Conservation (phyloP, 2,113 vertebrate genomes). For the Rhinopomastus cyanomelas region DNA sequence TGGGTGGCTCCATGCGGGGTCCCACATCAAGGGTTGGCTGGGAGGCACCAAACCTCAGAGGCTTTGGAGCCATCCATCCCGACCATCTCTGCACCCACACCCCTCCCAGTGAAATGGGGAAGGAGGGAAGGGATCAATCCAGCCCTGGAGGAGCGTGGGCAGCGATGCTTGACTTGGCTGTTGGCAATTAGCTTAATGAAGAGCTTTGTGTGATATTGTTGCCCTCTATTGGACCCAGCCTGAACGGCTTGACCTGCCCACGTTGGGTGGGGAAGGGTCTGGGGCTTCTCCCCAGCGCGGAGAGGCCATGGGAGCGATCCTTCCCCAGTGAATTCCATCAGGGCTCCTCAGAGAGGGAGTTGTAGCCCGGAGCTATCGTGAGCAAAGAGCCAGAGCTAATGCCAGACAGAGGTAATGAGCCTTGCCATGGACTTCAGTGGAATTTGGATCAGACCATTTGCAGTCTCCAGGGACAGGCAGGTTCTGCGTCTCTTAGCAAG, state of each 20-base stretch:
- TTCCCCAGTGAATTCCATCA: neutral
- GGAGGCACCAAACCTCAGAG: neutral
- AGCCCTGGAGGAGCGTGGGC: neutral
- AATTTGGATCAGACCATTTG: slow-evolving; percentile 45
- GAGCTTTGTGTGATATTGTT: neutral
- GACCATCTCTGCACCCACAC: accelerated
- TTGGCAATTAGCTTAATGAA: neutral
- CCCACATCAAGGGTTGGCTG: neutral
- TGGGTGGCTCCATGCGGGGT: neutral
- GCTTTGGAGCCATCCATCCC: neutral
- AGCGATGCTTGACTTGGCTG: neutral
- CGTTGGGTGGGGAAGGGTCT: neutral
- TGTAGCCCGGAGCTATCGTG: neutral
- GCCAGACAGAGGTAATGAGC: slow-evolving; percentile 49
- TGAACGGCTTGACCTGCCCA: neutral
- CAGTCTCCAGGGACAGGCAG: slow-evolving; percentile 2
- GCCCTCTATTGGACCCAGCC: slow-evolving; percentile 57
- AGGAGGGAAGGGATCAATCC: neutral
- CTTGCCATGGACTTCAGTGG: slow-evolving; percentile 8
- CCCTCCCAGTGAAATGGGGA: neutral
- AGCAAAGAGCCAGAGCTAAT: slow-evolving; percentile 44
- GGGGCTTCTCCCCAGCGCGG: neutral
- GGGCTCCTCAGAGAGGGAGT: neutral
- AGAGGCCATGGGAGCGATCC: accelerated
- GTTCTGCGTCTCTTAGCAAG: neutral